Evolutionary conservation across 2,888 invertebrate species (phyloP), one percentile per base, ranked within the genome.

Genomic region (Drosophila subquinaria): DNA sequence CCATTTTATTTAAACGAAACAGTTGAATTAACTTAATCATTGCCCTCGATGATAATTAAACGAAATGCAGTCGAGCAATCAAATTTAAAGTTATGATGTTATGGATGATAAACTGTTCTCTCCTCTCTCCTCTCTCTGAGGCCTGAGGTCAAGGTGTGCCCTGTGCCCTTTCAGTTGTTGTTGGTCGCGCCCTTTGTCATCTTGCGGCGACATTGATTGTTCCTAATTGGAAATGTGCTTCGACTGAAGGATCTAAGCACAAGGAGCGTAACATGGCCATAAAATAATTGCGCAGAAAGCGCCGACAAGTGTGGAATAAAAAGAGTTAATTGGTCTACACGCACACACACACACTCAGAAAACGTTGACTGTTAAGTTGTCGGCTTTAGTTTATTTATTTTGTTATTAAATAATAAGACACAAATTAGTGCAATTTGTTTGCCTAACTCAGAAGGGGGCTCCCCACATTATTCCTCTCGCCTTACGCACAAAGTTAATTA

Each of bases 371-470:
- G 40, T n/a, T 38, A 51, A 62, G 38, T 66, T 78, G 81, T 65
- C 76, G 79, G 71, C 73, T 69, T 76, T 81, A 69, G 68, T 85
- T 70, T 88, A 83, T 81, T 88, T 88, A 88, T 81, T 86, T 88
- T 71, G 83, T 82, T 85, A 86, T 84, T 84, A 86, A 86, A 82
- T 85, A 86, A 86, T 82, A 85, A 82, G 88, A 81, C 86, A 77
- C 88, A 81, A 88, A 88, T 85, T 88, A 88, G 72, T 81, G 79
- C 79, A 84, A 81, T 88, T 88, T 85, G 88, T 85, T 85, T 86
- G 65, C 73, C 59, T 69, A 76, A 59, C 79, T 42, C 61, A 40
- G 30, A 13, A 42, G 55, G 42, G 62, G 61, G 48, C 65, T 60
- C 43, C 43, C 55, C 59, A 30, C 63, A 13, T 35, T 40, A 36